These are phyloP conservation scores for Lophotriccus pileatus DNA, from an alignment of 2,797 vertebrate genomes.

Conservation along the genomic window DNA sequence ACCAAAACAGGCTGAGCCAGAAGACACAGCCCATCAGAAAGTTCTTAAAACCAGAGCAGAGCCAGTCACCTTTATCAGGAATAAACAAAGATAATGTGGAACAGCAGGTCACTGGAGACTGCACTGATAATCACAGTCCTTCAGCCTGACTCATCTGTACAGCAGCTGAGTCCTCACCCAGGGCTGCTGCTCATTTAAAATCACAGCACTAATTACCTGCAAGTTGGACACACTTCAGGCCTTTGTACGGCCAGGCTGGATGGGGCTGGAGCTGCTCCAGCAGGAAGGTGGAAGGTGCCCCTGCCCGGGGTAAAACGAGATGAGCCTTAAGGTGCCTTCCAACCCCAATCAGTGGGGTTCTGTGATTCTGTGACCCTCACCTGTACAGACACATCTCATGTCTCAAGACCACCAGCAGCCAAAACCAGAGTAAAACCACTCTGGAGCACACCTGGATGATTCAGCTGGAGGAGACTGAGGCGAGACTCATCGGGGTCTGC, in stretches of 20 bases:
- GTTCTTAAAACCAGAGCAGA: background rate
- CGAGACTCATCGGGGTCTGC: fast-evolving
- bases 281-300: background rate
- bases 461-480: background rate
- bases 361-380: background rate
- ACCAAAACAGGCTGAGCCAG: background rate
- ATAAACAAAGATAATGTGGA: constrained; percentile 7
- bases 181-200: background rate
- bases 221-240: background rate
- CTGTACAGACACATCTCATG: background rate
- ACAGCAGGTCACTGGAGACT: background rate
- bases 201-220: background rate
- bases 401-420: background rate
- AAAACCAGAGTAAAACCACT: background rate
- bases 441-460: background rate
- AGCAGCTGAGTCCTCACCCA: background rate
- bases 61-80: background rate
- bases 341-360: background rate
- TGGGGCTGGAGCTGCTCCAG: background rate
- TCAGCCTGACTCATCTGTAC: background rate
- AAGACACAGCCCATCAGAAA: background rate
- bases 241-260: background rate
- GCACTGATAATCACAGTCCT: background rate
- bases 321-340: background rate
- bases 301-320: background rate